Evolutionary conservation across 2,797 vertebrate species (phyloP).

Genomic region (Phalloptychus januarius): DNA sequence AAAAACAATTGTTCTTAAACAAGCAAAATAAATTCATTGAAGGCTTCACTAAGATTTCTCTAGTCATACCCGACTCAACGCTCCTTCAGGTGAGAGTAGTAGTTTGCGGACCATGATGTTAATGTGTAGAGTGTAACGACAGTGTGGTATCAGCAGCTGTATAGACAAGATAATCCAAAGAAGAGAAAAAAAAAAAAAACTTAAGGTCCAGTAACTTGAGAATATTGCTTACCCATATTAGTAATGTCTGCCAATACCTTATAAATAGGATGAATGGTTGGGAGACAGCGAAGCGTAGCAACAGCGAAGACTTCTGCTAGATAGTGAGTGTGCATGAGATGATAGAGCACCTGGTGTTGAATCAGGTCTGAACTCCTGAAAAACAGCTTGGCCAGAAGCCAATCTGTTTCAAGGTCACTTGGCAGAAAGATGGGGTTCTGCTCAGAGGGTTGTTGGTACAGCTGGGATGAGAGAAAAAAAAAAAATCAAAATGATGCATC

Average conservation of each 20-base stretch:
- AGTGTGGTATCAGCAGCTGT: constrained; percentile 67
- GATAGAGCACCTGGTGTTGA: constrained; percentile 67
- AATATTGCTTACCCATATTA: not conserved
- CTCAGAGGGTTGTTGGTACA: constrained; percentile 75
- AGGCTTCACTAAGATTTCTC: not conserved
- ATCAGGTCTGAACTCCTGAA: constrained; percentile 71
- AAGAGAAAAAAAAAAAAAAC: too few species aligned
- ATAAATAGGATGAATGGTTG: constrained; percentile 80
- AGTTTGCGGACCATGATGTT: not conserved
- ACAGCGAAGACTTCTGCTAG: constrained; percentile 72
- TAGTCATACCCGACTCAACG: constrained; percentile 11
- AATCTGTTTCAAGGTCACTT: constrained; percentile 76
- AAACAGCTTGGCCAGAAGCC: constrained; percentile 83
- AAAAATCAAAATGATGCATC: not conserved
- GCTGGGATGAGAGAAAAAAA: constrained; percentile 22
- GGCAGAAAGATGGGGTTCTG: constrained; percentile 82
- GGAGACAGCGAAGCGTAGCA: constrained; percentile 72
- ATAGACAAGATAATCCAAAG: not conserved
- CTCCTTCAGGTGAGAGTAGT: constrained; percentile 32
- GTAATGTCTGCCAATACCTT: constrained; percentile 67
- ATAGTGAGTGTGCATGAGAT: constrained; percentile 76
- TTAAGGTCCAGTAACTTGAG: not conserved
- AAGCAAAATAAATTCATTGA: not conserved
- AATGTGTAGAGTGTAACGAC: constrained; percentile 54
- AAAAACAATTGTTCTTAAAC: not conserved